Evolutionary conservation across 2,888 invertebrate species (phyloP), one percentile per base, ranked within the genome.

Genomic region (Yponomeuta evonymella): DNA sequence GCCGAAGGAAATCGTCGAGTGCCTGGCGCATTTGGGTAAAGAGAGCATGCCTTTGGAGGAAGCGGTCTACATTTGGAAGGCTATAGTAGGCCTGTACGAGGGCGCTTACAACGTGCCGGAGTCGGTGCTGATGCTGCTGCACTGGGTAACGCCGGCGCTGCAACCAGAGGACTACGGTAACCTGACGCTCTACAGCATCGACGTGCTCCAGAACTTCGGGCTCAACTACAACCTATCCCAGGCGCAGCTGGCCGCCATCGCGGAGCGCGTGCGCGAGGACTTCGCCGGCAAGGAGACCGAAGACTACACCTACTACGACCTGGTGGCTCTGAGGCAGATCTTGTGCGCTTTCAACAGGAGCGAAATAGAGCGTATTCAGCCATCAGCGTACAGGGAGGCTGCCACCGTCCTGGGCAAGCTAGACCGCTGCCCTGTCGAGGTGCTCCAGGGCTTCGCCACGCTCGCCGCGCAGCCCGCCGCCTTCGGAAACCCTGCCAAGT

Each of bases 151-250:
- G 0, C 78, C 84, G 1, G 93, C 92, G 0, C 84, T 94, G 29
- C 82, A 85, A 0, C 82, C 88, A 0, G 85, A 88, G 11, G 93
- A 94, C 48, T 90, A 93, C 69, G 74, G 75, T 2, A 94, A 94
- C 75, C 83, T 94, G 0, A 92, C 93, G 0, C 77, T 94, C 11
- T 85, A 84, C 71, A 89, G 86, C 70, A 89, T 93, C 6, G 94
- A 94, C 36, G 88, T 93, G 0, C 86, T 94, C 10, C 84, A 89
- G 73, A 93, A 93, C 67, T 94, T 94, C 77, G 94, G 94, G 4
- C 76, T 87, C 0, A 88, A 92, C 75, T 93, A 91, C 74, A 83
- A 88, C 66, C 81, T 93, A 64, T 83, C 79, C 51, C 73, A 78
- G 1, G 83, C 82, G 0, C 93, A 93, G 81, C 81, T 94, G 15